phyloP scores from a whole-genome alignment of 2,797 vertebrate genomes.

The Botia almorhae region DNA sequence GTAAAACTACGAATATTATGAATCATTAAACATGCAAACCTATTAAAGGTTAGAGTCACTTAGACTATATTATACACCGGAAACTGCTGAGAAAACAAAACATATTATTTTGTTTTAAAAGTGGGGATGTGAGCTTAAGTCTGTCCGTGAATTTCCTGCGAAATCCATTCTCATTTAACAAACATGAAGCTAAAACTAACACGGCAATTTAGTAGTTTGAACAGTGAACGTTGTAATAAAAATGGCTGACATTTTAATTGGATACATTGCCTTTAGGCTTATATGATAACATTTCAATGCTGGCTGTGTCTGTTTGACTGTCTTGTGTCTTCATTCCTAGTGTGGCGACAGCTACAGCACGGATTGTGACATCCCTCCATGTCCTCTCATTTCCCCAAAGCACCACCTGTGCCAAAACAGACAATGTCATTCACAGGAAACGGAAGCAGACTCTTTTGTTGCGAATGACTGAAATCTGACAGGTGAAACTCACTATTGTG shows the following conservation, averaged over 20 bases:
- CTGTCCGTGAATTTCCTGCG: not conserved
- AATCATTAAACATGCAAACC: too few species aligned
- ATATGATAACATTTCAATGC: slow-evolving; percentile 44
- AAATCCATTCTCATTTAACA: slow-evolving; percentile 8
- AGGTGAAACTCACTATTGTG: slow-evolving; percentile 41
- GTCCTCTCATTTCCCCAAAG: slow-evolving; percentile 47
- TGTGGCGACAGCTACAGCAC: slow-evolving; percentile 58
- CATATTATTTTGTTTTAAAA: too few species aligned
- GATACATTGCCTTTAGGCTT: slow-evolving; percentile 32
- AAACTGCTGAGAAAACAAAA: too few species aligned
- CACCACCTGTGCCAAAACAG: slow-evolving; percentile 52
- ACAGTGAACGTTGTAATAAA: slow-evolving; percentile 32
- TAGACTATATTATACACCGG: too few species aligned
- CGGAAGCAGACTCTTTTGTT: slow-evolving; percentile 53
- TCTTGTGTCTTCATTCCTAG: slow-evolving; percentile 45
- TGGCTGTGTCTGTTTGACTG: slow-evolving; percentile 39
- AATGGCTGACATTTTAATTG: slow-evolving; percentile 37
- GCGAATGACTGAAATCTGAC: slow-evolving; percentile 55
- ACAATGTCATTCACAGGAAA: slow-evolving; percentile 59
- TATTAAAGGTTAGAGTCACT: too few species aligned
- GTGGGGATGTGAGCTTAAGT: too few species aligned
- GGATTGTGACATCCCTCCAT: slow-evolving; percentile 59
- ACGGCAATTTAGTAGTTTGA: slow-evolving; percentile 26
- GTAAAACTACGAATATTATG: too few species aligned
- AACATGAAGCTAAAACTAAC: slow-evolving; percentile 24